These are phyloP conservation scores for Poeciliopsis prolifica DNA, from an alignment of 2,113 vertebrate genomes.

Conservation along the genomic window DNA sequence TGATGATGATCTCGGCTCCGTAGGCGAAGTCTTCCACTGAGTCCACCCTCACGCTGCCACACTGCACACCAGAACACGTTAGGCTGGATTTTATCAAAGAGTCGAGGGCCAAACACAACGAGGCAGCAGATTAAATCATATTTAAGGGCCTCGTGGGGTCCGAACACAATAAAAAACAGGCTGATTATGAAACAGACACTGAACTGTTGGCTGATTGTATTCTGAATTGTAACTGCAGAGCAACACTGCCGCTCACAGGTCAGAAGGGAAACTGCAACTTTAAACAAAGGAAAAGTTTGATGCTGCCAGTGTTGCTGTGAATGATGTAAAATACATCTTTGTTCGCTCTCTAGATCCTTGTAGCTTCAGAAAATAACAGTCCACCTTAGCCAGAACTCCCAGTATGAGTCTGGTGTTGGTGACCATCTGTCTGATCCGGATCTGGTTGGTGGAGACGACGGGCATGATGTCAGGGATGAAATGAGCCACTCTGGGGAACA, in stretches of 20 bases:
- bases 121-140: not conserved
- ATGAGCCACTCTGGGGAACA: constrained; percentile 87
- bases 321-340: too few species aligned
- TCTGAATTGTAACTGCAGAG: not conserved
- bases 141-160: not conserved
- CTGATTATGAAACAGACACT: not conserved
- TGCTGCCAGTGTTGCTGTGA: too few species aligned
- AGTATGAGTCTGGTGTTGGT: constrained; percentile 88
- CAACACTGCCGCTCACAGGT: not conserved
- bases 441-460: constrained; percentile 74
- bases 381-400: constrained; percentile 83
- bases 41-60: constrained; percentile 89
- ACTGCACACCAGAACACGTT: constrained; percentile 17
- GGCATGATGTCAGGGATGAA: constrained; percentile 92
- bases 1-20: constrained; percentile 85
- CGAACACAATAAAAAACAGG: not conserved
- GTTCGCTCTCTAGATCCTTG: not conserved
- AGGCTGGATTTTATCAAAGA: not conserved
- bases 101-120: not conserved
- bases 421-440: constrained; percentile 81
- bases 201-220: too few species aligned
- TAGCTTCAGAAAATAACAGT: not conserved
- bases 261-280: not conserved
- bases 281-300: too few species aligned
- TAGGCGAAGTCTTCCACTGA: constrained; percentile 92